Conservation (phyloP, 2,113 vertebrate species). For the Campylomormyrus numenius region DNA sequence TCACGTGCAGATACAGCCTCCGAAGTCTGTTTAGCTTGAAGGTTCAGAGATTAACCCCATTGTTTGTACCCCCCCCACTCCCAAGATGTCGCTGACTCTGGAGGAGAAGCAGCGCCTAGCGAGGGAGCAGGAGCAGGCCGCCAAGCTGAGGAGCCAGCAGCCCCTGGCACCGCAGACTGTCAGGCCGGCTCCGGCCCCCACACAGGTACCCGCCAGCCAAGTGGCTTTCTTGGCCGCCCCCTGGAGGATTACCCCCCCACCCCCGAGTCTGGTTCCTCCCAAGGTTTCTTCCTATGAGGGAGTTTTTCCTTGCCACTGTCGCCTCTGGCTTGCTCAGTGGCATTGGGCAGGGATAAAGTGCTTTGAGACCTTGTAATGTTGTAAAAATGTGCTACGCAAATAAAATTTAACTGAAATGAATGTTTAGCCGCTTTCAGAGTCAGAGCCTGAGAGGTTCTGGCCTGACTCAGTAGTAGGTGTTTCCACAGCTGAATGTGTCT, state of each 20-base stretch:
- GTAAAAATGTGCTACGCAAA: background rate
- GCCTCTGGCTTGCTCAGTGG: background rate
- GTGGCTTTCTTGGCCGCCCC: background rate
- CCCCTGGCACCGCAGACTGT: slow-evolving; percentile 76
- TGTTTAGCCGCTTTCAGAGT: background rate
- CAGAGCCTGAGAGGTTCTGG: background rate
- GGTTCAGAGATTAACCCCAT: background rate
- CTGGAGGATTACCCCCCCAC: background rate
- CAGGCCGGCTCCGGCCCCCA: slow-evolving; percentile 47
- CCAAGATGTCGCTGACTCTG: slow-evolving; percentile 81
- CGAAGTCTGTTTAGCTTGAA: background rate
- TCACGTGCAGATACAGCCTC: background rate
- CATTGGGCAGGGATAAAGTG: background rate
- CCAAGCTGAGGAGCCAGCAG: slow-evolving; percentile 87
- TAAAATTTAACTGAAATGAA: background rate
- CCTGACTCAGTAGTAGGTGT: background rate
- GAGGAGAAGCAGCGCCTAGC: slow-evolving; percentile 96
- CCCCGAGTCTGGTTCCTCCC: background rate
- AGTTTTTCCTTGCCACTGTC: background rate
- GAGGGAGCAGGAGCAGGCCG: slow-evolving; percentile 92
- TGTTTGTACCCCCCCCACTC: background rate
- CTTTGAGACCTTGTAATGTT: background rate
- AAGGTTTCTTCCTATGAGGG: background rate
- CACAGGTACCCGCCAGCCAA: slow-evolving; percentile 40
- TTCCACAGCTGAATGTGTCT: background rate